Conservation (phyloP, 2,888 invertebrate species). For the Ischnus inquisitorius region DNA sequence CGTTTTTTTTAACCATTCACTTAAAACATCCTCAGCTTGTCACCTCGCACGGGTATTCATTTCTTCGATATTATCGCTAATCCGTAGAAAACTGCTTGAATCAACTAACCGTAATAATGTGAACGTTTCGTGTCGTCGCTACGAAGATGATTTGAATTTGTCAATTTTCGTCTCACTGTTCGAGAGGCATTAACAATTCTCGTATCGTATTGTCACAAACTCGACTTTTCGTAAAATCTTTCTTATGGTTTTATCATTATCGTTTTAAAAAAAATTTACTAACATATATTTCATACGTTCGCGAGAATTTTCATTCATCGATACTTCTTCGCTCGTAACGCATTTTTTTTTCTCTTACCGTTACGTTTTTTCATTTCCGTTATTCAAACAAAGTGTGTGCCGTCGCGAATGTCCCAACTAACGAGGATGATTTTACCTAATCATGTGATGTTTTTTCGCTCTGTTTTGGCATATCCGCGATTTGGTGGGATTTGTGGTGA, state of each 20-base stretch:
- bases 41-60: conserved; percentile 39
- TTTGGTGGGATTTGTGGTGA: conserved; percentile 84
- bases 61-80: conserved; percentile 40
- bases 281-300: conserved; percentile 1
- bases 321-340: not conserved
- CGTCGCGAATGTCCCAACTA: conserved; percentile 74
- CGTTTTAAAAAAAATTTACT: conserved; percentile 12
- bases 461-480: conserved; percentile 77
- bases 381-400: conserved; percentile 55
- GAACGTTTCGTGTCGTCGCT: conserved; percentile 19
- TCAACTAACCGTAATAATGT: conserved; percentile 23
- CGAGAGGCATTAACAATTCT: not conserved
- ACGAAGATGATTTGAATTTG: conserved; percentile 8
- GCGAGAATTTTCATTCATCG: not conserved
- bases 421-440: conserved; percentile 79
- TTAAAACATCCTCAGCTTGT: conserved; percentile 22
- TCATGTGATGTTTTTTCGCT: conserved; percentile 80
- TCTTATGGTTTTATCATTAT: not conserved
- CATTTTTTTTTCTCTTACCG: conserved; percentile 15
- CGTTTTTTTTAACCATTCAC: not conserved
- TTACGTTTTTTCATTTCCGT: not conserved
- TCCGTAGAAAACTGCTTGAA: conserved; percentile 37
- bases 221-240: conserved; percentile 2
- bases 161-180: conserved; percentile 19
- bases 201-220: not conserved